Conservation (phyloP, 1,140 invertebrate genomes). For the Neotoxoptera formosana region DNA sequence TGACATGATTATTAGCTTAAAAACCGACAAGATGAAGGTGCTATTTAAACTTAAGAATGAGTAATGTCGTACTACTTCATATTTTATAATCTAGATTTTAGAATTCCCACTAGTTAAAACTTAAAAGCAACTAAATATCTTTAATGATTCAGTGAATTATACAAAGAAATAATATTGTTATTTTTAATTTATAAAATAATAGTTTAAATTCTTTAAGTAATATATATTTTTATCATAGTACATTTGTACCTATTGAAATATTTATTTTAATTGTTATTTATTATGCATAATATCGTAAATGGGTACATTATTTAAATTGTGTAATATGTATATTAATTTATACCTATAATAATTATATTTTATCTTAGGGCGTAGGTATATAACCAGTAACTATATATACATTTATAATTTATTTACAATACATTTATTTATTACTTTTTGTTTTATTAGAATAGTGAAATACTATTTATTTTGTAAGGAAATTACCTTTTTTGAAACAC, state of each 20-base stretch:
- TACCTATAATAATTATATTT: neutral
- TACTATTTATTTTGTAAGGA: neutral
- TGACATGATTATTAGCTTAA: conserved; percentile 14
- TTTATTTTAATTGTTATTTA: neutral
- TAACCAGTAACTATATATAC: neutral
- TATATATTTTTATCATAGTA: neutral
- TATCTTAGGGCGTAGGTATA: neutral
- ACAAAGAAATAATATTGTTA: neutral
- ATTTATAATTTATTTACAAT: neutral
- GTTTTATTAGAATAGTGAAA: neutral
- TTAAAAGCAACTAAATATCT: neutral
- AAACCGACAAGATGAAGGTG: conserved; percentile 8
- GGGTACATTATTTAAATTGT: neutral
- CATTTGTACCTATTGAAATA: neutral
- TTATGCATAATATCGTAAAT: neutral
- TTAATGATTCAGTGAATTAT: neutral
- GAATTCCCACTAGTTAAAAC: neutral
- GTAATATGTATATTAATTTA: neutral
- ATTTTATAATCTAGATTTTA: neutral
- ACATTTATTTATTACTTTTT: neutral
- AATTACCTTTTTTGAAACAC: neutral
- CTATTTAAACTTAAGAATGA: neutral
- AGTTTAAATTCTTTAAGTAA: neutral
- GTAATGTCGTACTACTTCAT: neutral
- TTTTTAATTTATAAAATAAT: neutral